Percentiles rank a stretch among this genome's conserved stretches.
Conservation (phyloP, 2,113 vertebrate species). For the Murina feae region DNA sequence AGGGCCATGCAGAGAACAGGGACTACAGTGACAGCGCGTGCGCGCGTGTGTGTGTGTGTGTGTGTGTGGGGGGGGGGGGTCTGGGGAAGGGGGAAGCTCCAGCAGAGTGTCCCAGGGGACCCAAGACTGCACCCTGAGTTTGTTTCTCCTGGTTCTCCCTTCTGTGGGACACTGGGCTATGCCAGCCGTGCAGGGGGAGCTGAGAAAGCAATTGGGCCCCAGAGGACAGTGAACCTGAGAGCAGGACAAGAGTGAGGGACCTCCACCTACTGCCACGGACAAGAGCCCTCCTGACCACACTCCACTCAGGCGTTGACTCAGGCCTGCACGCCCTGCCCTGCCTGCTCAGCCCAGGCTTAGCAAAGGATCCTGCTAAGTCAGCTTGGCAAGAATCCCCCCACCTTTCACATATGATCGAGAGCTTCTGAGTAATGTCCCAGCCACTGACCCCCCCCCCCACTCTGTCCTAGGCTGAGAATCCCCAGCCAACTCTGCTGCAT, state of each 20-base stretch:
- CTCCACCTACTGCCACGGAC: neutral
- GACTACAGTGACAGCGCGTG: neutral
- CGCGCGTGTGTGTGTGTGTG: too few relatives aligned
- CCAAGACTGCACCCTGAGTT: accelerated
- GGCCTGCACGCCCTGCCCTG: neutral
- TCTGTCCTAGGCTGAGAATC: neutral
- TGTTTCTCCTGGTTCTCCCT: accelerated
- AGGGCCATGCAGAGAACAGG: neutral
- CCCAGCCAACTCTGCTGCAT: neutral
- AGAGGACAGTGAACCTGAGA: accelerated
- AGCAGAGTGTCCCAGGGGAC: accelerated
- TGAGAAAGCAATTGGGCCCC: accelerated
- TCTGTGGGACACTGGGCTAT: accelerated
- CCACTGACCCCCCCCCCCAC: accelerated
- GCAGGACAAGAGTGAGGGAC: neutral
- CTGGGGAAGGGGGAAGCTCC: neutral
- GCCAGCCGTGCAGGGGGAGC: neutral
- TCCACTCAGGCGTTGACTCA: accelerated
- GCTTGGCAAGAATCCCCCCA: accelerated
- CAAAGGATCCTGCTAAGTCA: accelerated
- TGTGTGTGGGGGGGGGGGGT: too few relatives aligned
- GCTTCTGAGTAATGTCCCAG: accelerated
- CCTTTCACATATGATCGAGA: accelerated
- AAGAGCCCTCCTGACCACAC: accelerated
- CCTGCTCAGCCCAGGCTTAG: neutral